Percentiles rank a stretch among this genome's conserved stretches.
Conservation (phyloP, 2,113 vertebrate genomes). For the Raja brachyura region DNA sequence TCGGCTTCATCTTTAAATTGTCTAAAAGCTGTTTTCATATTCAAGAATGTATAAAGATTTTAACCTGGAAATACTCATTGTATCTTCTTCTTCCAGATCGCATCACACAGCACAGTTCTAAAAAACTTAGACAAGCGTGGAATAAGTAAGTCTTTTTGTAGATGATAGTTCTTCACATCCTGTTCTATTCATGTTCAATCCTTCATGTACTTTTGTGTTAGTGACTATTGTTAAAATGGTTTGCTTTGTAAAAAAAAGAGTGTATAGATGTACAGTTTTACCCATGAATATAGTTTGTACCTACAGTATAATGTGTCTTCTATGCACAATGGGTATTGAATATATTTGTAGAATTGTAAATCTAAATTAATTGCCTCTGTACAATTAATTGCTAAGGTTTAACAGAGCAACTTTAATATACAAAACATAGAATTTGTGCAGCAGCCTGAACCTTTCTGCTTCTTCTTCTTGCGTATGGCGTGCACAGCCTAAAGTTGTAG, state of each 20-base stretch:
- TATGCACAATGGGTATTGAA: background rate
- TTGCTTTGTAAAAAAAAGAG: background rate
- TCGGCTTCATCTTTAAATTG: background rate
- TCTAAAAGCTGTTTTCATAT: background rate
- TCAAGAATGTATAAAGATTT: background rate
- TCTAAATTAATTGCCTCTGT: background rate
- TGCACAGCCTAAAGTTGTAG: no score
- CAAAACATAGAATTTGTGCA: background rate
- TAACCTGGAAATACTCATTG: slow-evolving; percentile 36
- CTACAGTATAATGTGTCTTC: background rate
- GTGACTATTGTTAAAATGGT: no score
- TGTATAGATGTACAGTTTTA: background rate
- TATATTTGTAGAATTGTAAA: background rate
- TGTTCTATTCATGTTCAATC: background rate
- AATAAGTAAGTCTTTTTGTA: slow-evolving; percentile 79
- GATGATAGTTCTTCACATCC: background rate
- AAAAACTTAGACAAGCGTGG: slow-evolving; percentile 93
- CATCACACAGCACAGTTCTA: slow-evolving; percentile 83
- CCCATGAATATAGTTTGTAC: background rate
- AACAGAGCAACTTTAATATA: background rate
- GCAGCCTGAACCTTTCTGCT: background rate
- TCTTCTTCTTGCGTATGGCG: no score
- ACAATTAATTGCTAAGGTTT: background rate
- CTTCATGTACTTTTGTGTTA: background rate
- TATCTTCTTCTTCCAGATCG: slow-evolving; percentile 68